Percentiles rank a stretch among this genome's conserved stretches.
These are phyloP conservation scores for Patella pellucida DNA, from an alignment of 2,888 invertebrate species.

Conservation along the genomic window DNA sequence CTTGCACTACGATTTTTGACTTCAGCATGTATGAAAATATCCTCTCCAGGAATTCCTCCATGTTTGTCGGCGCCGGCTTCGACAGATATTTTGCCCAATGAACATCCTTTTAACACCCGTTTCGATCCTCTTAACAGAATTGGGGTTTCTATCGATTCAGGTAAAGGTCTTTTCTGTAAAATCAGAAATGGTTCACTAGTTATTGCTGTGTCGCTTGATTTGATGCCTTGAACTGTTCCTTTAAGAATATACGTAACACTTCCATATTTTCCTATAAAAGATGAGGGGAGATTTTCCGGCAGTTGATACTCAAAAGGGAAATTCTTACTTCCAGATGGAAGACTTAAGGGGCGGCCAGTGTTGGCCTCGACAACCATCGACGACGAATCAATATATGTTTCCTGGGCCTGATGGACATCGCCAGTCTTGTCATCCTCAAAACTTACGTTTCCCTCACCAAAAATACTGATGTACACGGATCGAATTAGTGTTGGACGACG, in stretches of 20 bases:
- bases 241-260: conserved; percentile 70
- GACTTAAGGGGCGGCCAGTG: conserved; percentile 34
- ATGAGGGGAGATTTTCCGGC: conserved; percentile 66
- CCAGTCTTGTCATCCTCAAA: conserved; percentile 62
- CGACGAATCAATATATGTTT: conserved; percentile 65
- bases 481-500: conserved; percentile 30
- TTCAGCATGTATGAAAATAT: conserved; percentile 65
- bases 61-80: conserved; percentile 55
- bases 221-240: conserved; percentile 62
- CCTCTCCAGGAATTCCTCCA: conserved; percentile 67
- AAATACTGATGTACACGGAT: conserved; percentile 34
- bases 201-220: conserved; percentile 60
- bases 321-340: conserved; percentile 57
- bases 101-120: conserved; percentile 56
- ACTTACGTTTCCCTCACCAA: conserved; percentile 62
- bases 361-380: conserved; percentile 42
- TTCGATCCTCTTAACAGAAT: conserved; percentile 39
- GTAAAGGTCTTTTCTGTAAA: conserved; percentile 47
- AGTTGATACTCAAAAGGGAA: conserved; percentile 67
- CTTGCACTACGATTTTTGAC: conserved; percentile 63
- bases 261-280: conserved; percentile 70
- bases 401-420: conserved; percentile 53
- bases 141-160: conserved; percentile 35
- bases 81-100: conserved; percentile 62
- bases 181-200: conserved; percentile 70